Conservation (phyloP, 1,140 invertebrate species). For the Drosophila tropicalis region DNA sequence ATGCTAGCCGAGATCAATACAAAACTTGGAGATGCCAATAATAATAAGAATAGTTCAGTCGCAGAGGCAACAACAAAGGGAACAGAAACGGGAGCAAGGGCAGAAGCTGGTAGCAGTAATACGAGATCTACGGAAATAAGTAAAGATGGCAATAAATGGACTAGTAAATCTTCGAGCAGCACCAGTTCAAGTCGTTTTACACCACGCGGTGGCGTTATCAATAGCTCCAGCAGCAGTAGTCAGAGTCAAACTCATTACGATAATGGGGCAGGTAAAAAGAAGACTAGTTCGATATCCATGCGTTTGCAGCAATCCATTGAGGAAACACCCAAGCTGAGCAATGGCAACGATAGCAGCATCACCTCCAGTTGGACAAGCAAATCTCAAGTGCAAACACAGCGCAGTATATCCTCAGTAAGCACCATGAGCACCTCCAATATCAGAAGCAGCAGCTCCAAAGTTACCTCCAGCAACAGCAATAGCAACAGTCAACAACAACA, state of each 20-base stretch:
- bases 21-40: constrained; percentile 85
- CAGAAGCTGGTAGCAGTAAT: constrained; percentile 12
- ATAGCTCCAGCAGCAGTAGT: constrained; percentile 44
- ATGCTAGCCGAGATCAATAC: constrained; percentile 88
- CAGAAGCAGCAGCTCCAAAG: constrained; percentile 40
- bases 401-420: constrained; percentile 49
- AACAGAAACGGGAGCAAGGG: not conserved
- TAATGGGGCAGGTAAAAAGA: constrained; percentile 47
- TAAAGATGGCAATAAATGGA: constrained; percentile 49
- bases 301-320: constrained; percentile 79
- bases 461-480: constrained; percentile 3
- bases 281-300: constrained; percentile 65
- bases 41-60: constrained; percentile 22
- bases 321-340: constrained; percentile 75
- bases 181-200: constrained; percentile 42
- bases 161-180: constrained; percentile 41
- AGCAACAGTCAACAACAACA: constrained; percentile 25
- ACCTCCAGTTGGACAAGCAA: constrained; percentile 20
- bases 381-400: constrained; percentile 39
- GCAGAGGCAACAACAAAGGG: too few species aligned
- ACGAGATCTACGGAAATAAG: constrained; percentile 36
- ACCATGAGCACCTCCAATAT: constrained; percentile 58
- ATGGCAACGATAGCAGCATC: constrained; percentile 41
- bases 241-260: constrained; percentile 41
- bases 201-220: constrained; percentile 38